Conservation (phyloP, 2,113 vertebrate species). For the Upupa epops region DNA sequence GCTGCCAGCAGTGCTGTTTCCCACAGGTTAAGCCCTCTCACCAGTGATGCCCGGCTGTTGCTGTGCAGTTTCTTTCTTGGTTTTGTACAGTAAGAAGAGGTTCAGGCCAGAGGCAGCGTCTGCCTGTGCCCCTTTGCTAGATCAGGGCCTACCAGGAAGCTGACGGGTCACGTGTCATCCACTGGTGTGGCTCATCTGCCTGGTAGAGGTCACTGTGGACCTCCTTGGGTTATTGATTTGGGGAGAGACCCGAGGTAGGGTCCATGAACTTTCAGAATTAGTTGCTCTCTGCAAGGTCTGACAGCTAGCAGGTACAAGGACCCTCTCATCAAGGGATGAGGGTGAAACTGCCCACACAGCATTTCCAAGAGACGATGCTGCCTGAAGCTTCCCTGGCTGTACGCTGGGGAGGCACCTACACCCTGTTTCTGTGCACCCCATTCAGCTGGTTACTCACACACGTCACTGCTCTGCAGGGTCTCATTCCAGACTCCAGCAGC, state of each 20-base stretch:
- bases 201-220: neutral
- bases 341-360: neutral
- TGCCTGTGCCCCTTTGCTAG: neutral
- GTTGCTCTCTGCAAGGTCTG: neutral
- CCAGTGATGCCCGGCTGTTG: neutral
- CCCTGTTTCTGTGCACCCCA: neutral
- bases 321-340: neutral
- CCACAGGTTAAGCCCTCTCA: neutral
- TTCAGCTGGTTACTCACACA: neutral
- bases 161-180: neutral
- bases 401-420: neutral
- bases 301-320: accelerated
- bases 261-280: neutral
- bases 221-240: too few relatives aligned
- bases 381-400: neutral
- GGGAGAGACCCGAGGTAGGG: too few relatives aligned
- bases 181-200: neutral
- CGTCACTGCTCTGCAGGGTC: neutral
- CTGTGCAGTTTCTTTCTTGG: neutral
- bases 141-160: neutral
- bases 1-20: neutral
- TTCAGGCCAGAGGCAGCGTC: neutral
- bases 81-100: neutral
- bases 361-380: accelerated
- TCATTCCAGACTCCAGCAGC: neutral